Percentiles rank a stretch among this genome's conserved stretches.
phyloP scores from a whole-genome alignment of 1,140 invertebrate genomes.

The Panagrolaimus sp. region DNA sequence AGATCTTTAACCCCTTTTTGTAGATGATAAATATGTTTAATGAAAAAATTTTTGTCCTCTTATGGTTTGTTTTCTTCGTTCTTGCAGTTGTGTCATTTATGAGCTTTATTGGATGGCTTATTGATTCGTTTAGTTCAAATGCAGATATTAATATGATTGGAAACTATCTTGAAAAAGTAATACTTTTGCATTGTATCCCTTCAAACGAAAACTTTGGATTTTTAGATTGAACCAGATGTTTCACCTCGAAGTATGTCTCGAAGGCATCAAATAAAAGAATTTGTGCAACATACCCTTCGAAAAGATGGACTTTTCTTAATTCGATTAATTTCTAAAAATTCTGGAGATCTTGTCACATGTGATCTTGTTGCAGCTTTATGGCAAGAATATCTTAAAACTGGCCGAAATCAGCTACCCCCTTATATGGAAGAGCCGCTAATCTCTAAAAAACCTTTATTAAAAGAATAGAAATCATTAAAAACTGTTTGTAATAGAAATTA shows the following conservation, averaged over 20 bases:
- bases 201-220: conserved; percentile 14
- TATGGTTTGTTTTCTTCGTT: conserved; percentile 56
- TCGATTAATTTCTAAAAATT: conserved; percentile 45
- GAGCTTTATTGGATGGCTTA: conserved; percentile 40
- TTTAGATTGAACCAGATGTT: conserved; percentile 44
- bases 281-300: conserved; percentile 49
- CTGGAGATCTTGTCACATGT: conserved; percentile 54
- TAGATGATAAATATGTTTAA: conserved; percentile 61
- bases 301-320: conserved; percentile 59
- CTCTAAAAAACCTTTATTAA: conserved; percentile 23
- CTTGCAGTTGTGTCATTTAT: conserved; percentile 38
- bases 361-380: conserved; percentile 45
- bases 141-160: conserved; percentile 33
- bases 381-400: conserved; percentile 38
- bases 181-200: neutral
- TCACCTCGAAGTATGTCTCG: conserved; percentile 24
- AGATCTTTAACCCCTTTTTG: too few species aligned
- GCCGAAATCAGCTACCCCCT: conserved; percentile 17
- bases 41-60: conserved; percentile 60
- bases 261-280: conserved; percentile 38
- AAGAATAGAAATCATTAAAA: conserved; percentile 31
- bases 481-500: too few species aligned
- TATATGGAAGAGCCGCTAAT: conserved; percentile 25
- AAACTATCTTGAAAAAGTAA: conserved; percentile 42
- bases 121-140: conserved; percentile 20